Percentiles rank a stretch among this genome's conserved stretches.
These are phyloP conservation scores for Lathronympha strigana DNA, from an alignment of 2,888 invertebrate species.

Conservation along the genomic window DNA sequence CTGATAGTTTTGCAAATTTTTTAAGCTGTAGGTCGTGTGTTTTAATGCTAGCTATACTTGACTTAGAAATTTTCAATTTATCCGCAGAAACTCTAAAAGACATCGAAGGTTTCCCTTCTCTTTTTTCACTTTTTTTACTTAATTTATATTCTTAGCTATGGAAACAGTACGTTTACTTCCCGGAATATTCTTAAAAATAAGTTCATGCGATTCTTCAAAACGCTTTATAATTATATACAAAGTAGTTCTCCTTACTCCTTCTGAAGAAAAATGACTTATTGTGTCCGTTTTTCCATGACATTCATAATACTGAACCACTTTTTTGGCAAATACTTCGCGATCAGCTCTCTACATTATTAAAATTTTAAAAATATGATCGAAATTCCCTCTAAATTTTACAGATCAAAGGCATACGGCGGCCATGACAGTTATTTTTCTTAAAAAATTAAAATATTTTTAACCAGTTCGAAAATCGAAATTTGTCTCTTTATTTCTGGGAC, in stretches of 20 bases:
- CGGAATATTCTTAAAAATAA: not conserved
- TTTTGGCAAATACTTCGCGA: not conserved
- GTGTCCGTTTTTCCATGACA: not conserved
- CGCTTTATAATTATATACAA: not conserved
- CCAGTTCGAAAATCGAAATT: not conserved
- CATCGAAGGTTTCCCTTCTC: not conserved
- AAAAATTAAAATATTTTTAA: not conserved
- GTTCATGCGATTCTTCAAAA: too few species aligned
- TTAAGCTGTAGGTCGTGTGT: not conserved
- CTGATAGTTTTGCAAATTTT: not conserved
- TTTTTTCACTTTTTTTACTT: not conserved
- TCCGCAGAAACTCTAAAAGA: not conserved
- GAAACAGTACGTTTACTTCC: not conserved
- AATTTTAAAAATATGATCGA: not conserved
- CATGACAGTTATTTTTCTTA: not conserved
- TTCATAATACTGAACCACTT: not conserved
- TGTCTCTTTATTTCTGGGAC: not conserved
- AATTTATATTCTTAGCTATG: not conserved
- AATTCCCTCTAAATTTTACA: not conserved
- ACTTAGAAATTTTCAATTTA: not conserved
- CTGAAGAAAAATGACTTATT: not conserved
- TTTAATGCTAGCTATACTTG: constrained; percentile 4
- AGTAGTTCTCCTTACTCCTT: not conserved
- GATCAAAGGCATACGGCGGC: not conserved
- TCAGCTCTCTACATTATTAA: not conserved